These are phyloP conservation scores for Druon quercuslanigerum DNA, from an alignment of 1,140 invertebrate genomes.

Conservation along the genomic window DNA sequence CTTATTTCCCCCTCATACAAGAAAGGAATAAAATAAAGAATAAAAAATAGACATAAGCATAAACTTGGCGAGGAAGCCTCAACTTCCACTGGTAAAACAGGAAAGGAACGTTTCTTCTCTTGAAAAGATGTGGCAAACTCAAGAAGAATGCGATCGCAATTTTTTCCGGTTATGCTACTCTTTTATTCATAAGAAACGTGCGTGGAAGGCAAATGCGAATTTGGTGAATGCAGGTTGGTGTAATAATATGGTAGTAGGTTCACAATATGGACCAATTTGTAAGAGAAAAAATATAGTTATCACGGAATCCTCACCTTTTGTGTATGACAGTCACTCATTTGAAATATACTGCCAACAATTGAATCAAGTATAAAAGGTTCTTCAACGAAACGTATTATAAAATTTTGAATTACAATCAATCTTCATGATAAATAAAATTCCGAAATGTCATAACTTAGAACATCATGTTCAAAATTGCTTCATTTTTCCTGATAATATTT, in stretches of 20 bases:
- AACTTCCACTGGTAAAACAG: constrained; percentile 12
- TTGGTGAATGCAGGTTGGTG: not conserved
- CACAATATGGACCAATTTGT: not conserved
- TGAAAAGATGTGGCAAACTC: constrained; percentile 8
- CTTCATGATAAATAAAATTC: too few species aligned
- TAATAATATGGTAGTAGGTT: not conserved
- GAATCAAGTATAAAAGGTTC: too few species aligned
- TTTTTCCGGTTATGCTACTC: constrained; percentile 11
- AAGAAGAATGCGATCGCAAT: constrained; percentile 13
- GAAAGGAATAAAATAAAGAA: too few species aligned
- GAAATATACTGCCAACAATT: too few species aligned
- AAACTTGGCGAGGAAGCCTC: not conserved
- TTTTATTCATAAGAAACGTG: constrained; percentile 8
- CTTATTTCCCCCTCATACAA: not conserved
- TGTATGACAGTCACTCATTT: too few species aligned
- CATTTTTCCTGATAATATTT: too few species aligned
- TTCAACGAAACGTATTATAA: too few species aligned
- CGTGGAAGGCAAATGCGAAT: not conserved
- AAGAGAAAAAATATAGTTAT: not conserved
- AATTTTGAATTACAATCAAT: too few species aligned
- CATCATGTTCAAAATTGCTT: too few species aligned
- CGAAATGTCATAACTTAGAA: too few species aligned
- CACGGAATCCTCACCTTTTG: not conserved
- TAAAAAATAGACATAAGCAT: not conserved
- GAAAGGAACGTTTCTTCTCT: not conserved